Evolutionary conservation across 2,113 vertebrate genomes (phyloP).

Genomic region (Odocoileus virginianus): DNA sequence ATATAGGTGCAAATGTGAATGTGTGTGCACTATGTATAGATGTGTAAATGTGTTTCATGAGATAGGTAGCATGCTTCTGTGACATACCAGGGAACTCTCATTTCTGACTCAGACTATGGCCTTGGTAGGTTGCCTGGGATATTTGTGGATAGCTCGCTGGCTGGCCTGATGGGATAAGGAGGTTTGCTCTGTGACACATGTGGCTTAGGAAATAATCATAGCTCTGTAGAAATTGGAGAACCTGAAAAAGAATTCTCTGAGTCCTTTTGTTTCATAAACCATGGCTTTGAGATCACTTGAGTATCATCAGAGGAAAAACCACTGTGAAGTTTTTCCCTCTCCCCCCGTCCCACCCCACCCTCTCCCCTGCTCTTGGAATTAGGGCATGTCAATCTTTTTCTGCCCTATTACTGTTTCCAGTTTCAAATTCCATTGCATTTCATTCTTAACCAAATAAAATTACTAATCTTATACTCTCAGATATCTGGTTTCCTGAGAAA

Average conservation of each 20-base stretch:
- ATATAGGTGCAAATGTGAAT: background rate
- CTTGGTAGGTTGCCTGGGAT: background rate
- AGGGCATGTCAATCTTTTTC: background rate
- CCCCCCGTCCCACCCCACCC: background rate
- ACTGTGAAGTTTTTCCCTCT: background rate
- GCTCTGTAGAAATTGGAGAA: slow-evolving; percentile 29
- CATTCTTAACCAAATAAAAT: background rate
- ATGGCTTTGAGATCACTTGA: background rate
- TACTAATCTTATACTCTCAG: background rate
- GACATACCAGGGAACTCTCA: background rate
- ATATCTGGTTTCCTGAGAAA: background rate
- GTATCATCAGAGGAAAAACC: background rate
- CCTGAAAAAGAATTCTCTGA: background rate
- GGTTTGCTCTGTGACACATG: slow-evolving; percentile 20
- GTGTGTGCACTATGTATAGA: background rate
- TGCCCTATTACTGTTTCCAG: background rate
- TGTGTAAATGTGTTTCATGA: background rate
- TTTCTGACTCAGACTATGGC: background rate
- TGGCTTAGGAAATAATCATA: slow-evolving; percentile 35
- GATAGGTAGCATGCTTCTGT: background rate
- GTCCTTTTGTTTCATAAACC: slow-evolving; percentile 33
- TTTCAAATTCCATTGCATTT: background rate
- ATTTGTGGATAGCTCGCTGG: slow-evolving; percentile 15
- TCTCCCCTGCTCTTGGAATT: background rate
- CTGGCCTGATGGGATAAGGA: background rate